Evolutionary conservation across 2,888 invertebrate species (phyloP).

Genomic region (Aleiodes leptofemur): DNA sequence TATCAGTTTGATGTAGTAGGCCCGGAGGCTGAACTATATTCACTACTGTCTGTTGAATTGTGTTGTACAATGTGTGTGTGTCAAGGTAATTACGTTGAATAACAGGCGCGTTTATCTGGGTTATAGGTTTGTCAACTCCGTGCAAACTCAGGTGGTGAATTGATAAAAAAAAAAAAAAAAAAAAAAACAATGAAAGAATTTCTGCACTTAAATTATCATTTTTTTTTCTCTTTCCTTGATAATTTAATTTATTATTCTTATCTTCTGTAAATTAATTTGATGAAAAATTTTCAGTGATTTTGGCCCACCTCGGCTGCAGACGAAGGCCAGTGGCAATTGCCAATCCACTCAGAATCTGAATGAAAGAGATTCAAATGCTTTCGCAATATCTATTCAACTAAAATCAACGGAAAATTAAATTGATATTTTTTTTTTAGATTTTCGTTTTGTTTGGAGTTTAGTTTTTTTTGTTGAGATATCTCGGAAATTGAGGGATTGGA

Average conservation of each 20-base stretch:
- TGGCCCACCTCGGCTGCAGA: neutral
- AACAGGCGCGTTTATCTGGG: constrained; percentile 57
- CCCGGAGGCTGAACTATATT: constrained; percentile 53
- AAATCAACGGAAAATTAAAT: too few relatives aligned
- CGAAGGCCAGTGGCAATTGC: constrained; percentile 19
- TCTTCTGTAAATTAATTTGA: neutral
- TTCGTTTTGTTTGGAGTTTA: too few relatives aligned
- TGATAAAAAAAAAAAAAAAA: constrained; percentile 39
- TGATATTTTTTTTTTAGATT: too few relatives aligned
- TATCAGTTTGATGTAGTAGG: constrained; percentile 49
- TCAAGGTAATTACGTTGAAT: constrained; percentile 57
- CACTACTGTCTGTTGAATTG: constrained; percentile 44
- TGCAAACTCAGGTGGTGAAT: constrained; percentile 39
- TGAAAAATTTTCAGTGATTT: neutral
- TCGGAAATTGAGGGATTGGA: too few relatives aligned
- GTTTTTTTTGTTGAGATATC: too few relatives aligned
- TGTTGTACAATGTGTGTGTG: constrained; percentile 50
- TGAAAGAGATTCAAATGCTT: neutral
- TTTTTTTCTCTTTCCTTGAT: too few relatives aligned
- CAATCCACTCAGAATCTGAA: constrained; percentile 13
- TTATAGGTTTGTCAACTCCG: constrained; percentile 50
- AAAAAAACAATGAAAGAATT: constrained; percentile 6
- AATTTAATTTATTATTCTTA: too few relatives aligned
- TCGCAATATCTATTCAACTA: neutral
- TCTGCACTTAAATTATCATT: constrained; percentile 6